Evolutionary conservation across 2,797 vertebrate species (phyloP), one percentile per base, ranked within the genome.

Genomic region (Sebastes minor): DNA sequence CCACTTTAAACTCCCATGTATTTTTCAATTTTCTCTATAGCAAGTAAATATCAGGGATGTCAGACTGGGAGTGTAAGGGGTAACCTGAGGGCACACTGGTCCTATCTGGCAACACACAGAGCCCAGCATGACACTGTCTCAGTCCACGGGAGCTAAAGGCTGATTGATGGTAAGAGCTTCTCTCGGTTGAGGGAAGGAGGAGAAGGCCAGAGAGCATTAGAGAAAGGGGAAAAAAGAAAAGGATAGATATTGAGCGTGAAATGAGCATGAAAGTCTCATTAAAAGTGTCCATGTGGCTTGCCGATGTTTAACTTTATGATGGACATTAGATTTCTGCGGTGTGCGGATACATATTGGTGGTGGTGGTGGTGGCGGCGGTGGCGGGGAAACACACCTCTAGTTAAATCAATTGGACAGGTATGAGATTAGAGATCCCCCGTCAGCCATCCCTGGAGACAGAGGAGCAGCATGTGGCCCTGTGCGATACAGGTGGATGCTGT

Each of bases 111-210:
- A 69, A 78, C 92, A 82, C 77, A 78, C 90, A 84, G 89, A 87
- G 88, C 90, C 59, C 89, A 89, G 91, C 68, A 32, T 84, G 91
- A 77, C 86, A 71, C 86, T 69, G 82, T 89, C 89, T 85, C 86
- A 84, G 89, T 89, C 89, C 79, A 78, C 81, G 70, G 84, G 86
- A 74, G 83, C 84, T 53, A 61, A 85, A 52, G 76, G 76, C 85
- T 89, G 91, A 92, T 89, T 92, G 87, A 92, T 92, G 90, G 84
- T 74, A 33, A 76, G 83, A 88, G 86, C 73, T 74, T 86, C 85
- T 74, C 77, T 71, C 33, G 3, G 62, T 62, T 33, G 30, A 86
- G 61, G 27, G 72, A 80, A 74, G 52, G 67, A 82, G 67, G 32
- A 76, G 57, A 64, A 70, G 55, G 77, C 42, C 66, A 68, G 55